Evolutionary conservation across 2,113 vertebrate genomes (phyloP).

Genomic region (Lepisosteus oculatus): DNA sequence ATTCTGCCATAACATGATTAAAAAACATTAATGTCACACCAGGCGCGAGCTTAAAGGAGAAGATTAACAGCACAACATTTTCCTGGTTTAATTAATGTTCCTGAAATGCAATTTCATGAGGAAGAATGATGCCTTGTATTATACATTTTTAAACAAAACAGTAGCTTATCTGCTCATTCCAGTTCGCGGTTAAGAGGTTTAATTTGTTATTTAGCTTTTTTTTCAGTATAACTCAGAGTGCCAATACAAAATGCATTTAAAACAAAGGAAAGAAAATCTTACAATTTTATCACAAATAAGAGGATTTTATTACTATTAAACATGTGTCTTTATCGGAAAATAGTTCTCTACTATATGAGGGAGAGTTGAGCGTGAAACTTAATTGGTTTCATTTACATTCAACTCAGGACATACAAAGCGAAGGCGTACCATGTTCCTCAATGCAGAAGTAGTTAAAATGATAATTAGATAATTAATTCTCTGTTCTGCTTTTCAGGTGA

Average conservation of each 20-base stretch:
- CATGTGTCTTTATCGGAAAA: neutral
- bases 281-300: too few species aligned
- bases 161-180: neutral
- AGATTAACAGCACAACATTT: neutral
- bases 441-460: slow-evolving; percentile 6
- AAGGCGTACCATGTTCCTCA: neutral
- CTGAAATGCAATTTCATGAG: neutral
- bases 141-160: neutral
- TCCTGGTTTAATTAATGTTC: neutral
- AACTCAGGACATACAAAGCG: neutral
- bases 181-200: neutral
- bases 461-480: slow-evolving; percentile 1
- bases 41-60: neutral
- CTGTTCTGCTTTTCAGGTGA: neutral
- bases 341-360: neutral
- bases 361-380: neutral
- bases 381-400: slow-evolving; percentile 1
- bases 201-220: neutral
- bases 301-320: neutral
- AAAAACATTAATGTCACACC: neutral
- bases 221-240: too few species aligned
- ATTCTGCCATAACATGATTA: neutral
- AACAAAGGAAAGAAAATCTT: too few species aligned
- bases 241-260: too few species aligned
- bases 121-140: neutral